A percentile compares a stretch with the other conserved stretches of the same genome.
These are phyloP conservation scores for Apis mellifera DNA, from an alignment of 1,140 invertebrate species.

Conservation along the genomic window Amel_HAv3.1 CM009938.2:1126001-1126500, in stretches of 20 bases:
- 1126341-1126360: no score
- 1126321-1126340: not conserved
- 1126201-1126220: conserved; percentile 31
- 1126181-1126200: conserved; percentile 46
- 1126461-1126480: no score
- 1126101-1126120: not conserved
- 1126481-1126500: no score
- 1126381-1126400: no score
- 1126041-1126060: not conserved
- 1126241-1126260: conserved; percentile 55
- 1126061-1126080: not conserved
- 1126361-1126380: not conserved
- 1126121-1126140: conserved; percentile 28
- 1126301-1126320: not conserved
- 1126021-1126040: not conserved
- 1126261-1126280: conserved; percentile 23
- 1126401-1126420: no score
- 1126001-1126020: not conserved
- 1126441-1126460: no score
- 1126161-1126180: conserved; percentile 37
- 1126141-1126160: conserved; percentile 28
- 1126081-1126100: no score
- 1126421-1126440: no score
- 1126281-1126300: not conserved
- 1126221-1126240: conserved; percentile 46